phyloP scores from a whole-genome alignment of 37 sponge, comb jelly and placozoan genomes.

The Hormiphora californensis region DNA sequence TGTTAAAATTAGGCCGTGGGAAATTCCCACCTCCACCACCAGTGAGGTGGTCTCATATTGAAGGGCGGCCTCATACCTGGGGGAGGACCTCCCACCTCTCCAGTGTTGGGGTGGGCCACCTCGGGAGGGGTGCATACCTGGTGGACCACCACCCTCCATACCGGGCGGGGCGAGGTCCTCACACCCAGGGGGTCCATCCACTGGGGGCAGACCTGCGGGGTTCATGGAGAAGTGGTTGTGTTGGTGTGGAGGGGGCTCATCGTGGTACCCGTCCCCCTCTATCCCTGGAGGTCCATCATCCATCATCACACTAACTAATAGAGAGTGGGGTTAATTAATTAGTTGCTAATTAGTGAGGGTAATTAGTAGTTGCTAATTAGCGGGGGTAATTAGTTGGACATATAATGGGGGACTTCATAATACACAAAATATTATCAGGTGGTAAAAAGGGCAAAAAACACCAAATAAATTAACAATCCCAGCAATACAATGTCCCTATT shows the following conservation, averaged over 20 bases:
- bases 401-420: too few relatives aligned
- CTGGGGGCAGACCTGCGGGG: slow-evolving; percentile 13
- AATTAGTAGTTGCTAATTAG: too few relatives aligned
- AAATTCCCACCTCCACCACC: not conserved
- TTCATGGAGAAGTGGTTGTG: slow-evolving; percentile 2
- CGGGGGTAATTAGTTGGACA: too few relatives aligned
- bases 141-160: slow-evolving; percentile 10
- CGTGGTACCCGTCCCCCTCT: not conserved
- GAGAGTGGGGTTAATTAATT: too few relatives aligned
- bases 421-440: too few relatives aligned
- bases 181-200: not conserved
- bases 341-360: too few relatives aligned
- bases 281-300: slow-evolving; percentile 47
- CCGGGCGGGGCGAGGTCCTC: slow-evolving; percentile 38
- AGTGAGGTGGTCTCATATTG: not conserved
- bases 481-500: too few relatives aligned
- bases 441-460: too few relatives aligned
- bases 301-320: not conserved
- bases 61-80: not conserved
- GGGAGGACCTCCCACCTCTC: not conserved
- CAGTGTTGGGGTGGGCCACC: not conserved
- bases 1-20: not conserved
- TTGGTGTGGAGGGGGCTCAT: slow-evolving; percentile 9
- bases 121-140: not conserved
- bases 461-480: too few relatives aligned